Conservation (phyloP, 2,797 vertebrate genomes). For the Lophotriccus pileatus region DNA sequence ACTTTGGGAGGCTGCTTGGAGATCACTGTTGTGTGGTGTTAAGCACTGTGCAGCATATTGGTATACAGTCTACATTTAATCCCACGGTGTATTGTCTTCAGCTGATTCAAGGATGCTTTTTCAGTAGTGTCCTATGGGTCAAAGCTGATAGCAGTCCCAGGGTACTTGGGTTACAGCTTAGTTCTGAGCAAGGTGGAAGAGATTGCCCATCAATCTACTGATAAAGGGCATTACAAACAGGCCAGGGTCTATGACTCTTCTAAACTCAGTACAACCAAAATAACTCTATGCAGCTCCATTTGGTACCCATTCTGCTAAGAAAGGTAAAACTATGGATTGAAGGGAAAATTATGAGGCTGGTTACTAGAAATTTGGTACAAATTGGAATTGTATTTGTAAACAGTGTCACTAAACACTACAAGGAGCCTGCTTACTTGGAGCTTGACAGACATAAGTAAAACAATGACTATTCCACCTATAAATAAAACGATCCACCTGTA, state of each 20-base stretch:
- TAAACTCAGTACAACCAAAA: background rate
- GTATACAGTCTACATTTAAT: background rate
- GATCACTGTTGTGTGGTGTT: background rate
- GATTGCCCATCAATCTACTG: rapidly evolving
- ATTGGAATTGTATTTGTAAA: background rate
- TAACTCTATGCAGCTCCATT: background rate
- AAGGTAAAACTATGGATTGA: background rate
- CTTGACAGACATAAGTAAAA: background rate
- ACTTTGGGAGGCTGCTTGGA: background rate
- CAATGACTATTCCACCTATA: background rate
- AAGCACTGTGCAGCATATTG: background rate
- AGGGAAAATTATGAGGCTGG: background rate
- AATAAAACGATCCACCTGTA: background rate
- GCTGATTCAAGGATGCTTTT: background rate
- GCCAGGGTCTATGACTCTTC: background rate
- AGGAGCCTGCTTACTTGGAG: background rate
- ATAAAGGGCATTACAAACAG: background rate
- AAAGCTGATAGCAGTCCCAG: background rate
- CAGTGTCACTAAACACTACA: background rate
- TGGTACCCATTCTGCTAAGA: background rate
- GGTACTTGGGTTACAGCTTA: background rate
- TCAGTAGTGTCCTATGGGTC: background rate
- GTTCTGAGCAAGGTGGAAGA: background rate
- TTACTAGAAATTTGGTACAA: background rate
- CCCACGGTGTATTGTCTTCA: background rate